Evolutionary conservation across 1,140 invertebrate species (phyloP), one percentile per base, ranked within the genome.

Genomic region (Trichoplusia ni): DNA sequence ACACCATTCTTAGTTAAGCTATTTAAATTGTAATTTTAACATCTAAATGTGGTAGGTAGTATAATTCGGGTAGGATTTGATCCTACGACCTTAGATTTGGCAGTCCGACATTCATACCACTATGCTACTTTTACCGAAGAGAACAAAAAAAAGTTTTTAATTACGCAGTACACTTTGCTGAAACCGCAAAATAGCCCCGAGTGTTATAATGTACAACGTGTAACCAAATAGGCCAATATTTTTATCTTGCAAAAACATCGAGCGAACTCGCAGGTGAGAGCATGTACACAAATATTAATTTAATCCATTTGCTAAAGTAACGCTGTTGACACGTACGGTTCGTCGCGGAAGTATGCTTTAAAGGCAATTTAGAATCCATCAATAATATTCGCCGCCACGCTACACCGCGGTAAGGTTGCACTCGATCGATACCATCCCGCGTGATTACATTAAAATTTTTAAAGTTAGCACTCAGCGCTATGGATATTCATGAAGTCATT

Each of bases 341-440:
- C 42, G 18, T 51, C 40, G 54, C 53, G 59, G 64, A 67, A 67
- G 69, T 69, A 42, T 63, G 64, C 60, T 64, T 60, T 66, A 64
- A 69, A 66, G 66, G 67, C 67, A 73, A 73, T 73, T 69, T 69
- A 64, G 60, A 67, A 69, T 60, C 64, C 71, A 73, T 73, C 67
- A 73, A 73, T 69, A 73, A 67, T 69, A 73, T 73, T 69, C 56
- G 16, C 31, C 42, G 71, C 60, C 66, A 61, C 62, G 66, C 64
- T 21, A 47, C 46, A 23, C 25, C 54, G 7, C 25, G n/a, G n/a
- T n/a, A 18, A 40, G 25, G 21, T 3, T 21, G 35, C 16, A 9
- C 14, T 25, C 21, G 21, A 40, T 56, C 51, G 35, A 56, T 38
- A 37, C 13, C 21, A 40, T 40, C 23, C 46, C 35, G 11, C 8